A percentile compares a stretch with the other conserved stretches of the same genome.
phyloP scores from a whole-genome alignment of 1,140 invertebrate genomes.

The Theocolax elegans region DNA sequence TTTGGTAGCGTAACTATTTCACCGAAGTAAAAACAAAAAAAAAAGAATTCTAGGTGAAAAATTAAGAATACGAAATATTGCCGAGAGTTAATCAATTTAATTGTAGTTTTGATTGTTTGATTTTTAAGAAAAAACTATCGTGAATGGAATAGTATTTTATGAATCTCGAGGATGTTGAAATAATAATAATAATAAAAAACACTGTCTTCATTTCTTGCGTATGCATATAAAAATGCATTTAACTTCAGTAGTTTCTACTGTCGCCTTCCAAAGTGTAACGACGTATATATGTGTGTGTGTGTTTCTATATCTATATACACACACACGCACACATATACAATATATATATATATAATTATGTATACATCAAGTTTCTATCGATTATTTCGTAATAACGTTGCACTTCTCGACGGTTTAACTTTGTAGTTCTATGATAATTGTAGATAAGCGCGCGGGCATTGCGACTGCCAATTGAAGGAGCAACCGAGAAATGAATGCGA shows the following conservation, averaged over 20 bases:
- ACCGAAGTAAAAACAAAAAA: no score
- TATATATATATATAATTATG: constrained; percentile 36
- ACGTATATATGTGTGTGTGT: neutral
- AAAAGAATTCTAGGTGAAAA: no score
- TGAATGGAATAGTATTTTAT: no score
- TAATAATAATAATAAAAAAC: neutral
- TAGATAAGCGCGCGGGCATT: constrained; percentile 29
- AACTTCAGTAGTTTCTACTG: constrained; percentile 61
- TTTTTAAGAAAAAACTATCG: no score
- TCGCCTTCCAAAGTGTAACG: constrained; percentile 60
- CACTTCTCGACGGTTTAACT: constrained; percentile 46
- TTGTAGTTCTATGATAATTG: constrained; percentile 43
- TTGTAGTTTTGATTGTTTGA: no score
- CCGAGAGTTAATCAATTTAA: no score
- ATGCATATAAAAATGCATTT: constrained; percentile 55
- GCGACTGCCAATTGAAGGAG: constrained; percentile 32
- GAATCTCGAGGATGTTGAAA: neutral
- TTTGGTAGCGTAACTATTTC: neutral
- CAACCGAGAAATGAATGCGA: constrained; percentile 29
- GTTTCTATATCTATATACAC: neutral
- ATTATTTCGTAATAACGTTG: no score
- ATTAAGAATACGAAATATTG: no score
- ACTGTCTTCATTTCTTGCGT: constrained; percentile 49
- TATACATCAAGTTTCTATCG: constrained; percentile 50
- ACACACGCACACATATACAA: neutral